These are phyloP conservation scores for Peromyscus nudipes DNA, from an alignment of 2,797 vertebrate species.

Conservation along the genomic window DNA sequence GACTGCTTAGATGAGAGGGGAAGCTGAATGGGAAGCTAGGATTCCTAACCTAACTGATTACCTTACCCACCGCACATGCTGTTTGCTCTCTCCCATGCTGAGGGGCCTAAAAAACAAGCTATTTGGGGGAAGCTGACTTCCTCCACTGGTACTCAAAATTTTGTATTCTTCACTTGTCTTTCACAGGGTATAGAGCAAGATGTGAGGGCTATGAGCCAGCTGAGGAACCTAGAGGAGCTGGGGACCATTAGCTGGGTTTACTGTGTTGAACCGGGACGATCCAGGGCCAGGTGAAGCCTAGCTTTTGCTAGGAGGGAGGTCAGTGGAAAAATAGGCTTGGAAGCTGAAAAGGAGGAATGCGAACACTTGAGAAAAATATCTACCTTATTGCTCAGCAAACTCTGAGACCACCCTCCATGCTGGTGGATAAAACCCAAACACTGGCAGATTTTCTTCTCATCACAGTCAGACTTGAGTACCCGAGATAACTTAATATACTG, in stretches of 20 bases:
- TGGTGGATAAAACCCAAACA: constrained; percentile 66
- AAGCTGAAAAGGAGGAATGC: constrained; percentile 60
- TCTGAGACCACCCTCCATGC: constrained; percentile 61
- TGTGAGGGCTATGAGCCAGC: background rate
- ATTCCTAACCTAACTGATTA: constrained; percentile 7
- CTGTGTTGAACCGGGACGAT: constrained; percentile 7
- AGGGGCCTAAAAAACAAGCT: background rate
- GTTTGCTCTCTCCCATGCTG: background rate
- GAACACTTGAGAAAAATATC: constrained; percentile 30
- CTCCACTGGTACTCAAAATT: background rate
- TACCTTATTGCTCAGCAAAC: constrained; percentile 64
- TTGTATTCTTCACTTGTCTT: constrained; percentile 24
- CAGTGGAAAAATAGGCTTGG: constrained; percentile 51
- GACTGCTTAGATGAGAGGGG: background rate
- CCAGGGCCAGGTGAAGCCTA: constrained; percentile 28
- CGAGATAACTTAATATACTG: constrained; percentile 72
- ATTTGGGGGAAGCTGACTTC: background rate
- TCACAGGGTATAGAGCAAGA: constrained; percentile 4
- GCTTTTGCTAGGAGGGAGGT: constrained; percentile 42
- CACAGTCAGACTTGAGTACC: constrained; percentile 63
- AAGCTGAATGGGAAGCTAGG: background rate
- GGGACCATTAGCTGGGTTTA: background rate
- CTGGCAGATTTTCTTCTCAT: constrained; percentile 69
- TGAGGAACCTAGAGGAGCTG: background rate
- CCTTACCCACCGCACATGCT: background rate